Percentiles rank a stretch among this genome's conserved stretches.
phyloP scores from a whole-genome alignment of 2,888 invertebrate genomes.

The Schrankia costaestrigalis region DNA sequence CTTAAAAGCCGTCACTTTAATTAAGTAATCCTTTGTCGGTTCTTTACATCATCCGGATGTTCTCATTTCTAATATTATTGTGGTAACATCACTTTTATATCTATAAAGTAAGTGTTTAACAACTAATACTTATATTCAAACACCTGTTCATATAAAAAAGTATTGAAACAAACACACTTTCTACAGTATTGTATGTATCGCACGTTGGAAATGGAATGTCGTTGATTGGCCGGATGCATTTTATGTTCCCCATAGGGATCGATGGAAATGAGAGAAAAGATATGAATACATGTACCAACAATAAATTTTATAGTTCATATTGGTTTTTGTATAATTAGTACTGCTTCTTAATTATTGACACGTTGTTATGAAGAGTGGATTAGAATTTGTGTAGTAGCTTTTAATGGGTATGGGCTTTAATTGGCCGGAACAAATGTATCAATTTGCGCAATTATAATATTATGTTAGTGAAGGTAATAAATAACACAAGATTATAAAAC shows the following conservation, averaged over 20 bases:
- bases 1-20: no score
- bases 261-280: constrained; percentile 20
- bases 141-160: no score
- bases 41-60: background rate
- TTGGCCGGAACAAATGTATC: no score
- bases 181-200: constrained; percentile 12
- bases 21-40: background rate
- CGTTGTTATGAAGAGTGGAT: constrained; percentile 1
- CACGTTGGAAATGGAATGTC: constrained; percentile 23
- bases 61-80: no score
- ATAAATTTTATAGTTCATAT: constrained; percentile 25
- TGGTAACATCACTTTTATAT: no score
- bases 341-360: constrained; percentile 27
- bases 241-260: constrained; percentile 26
- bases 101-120: no score
- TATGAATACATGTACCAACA: constrained; percentile 14
- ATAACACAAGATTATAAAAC: no score
- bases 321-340: constrained; percentile 24
- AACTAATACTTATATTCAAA: no score
- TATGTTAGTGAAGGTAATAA: no score
- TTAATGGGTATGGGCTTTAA: no score
- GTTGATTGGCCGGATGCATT: constrained; percentile 29
- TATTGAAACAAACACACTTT: constrained; percentile 6
- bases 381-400: background rate
- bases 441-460: no score